Evolutionary conservation across 30 jellyfish, hydroid and myxozoan species (phyloP).

Genomic region (Clytia hemisphaerica): DNA sequence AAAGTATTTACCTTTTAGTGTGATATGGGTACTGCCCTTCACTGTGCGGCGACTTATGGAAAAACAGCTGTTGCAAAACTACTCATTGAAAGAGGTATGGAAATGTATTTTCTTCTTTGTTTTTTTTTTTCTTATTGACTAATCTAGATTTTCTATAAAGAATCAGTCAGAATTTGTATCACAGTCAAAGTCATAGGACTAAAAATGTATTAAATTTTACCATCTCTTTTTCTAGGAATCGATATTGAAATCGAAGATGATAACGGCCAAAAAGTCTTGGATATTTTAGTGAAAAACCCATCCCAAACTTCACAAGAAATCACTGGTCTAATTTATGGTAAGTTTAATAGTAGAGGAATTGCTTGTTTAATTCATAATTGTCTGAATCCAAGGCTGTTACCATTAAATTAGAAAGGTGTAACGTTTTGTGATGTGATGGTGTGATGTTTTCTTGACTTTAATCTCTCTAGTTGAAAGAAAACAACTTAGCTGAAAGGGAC

Average conservation of each 20-base stretch:
- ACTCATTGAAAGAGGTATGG: slow-evolving; percentile 62
- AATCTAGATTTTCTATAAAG: background rate
- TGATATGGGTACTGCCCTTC: slow-evolving; percentile 89
- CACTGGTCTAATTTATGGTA: slow-evolving; percentile 84
- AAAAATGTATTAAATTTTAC: background rate
- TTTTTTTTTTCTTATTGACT: background rate
- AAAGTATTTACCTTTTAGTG: slow-evolving; percentile 55
- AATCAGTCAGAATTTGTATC: background rate
- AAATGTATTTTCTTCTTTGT: background rate
- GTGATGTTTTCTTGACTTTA: no score
- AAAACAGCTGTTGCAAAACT: slow-evolving; percentile 63
- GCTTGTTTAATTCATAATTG: no score
- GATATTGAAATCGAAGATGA: slow-evolving; percentile 63
- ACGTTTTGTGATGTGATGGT: no score
- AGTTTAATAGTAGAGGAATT: no score
- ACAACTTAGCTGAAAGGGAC: no score
- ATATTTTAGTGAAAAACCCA: slow-evolving; percentile 60
- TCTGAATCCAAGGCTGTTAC: no score
- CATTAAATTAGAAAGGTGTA: no score
- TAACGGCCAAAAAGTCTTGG: slow-evolving; percentile 58
- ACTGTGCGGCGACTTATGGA: slow-evolving; percentile 89
- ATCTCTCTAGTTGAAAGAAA: no score
- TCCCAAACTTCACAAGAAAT: slow-evolving; percentile 89
- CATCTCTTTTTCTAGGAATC: slow-evolving; percentile 38
- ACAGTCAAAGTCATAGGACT: background rate